Percentiles rank a stretch among this genome's conserved stretches.
Evolutionary conservation across 1,140 invertebrate genomes (phyloP).

Genomic region (Zaprionus kolodkinae): DNA sequence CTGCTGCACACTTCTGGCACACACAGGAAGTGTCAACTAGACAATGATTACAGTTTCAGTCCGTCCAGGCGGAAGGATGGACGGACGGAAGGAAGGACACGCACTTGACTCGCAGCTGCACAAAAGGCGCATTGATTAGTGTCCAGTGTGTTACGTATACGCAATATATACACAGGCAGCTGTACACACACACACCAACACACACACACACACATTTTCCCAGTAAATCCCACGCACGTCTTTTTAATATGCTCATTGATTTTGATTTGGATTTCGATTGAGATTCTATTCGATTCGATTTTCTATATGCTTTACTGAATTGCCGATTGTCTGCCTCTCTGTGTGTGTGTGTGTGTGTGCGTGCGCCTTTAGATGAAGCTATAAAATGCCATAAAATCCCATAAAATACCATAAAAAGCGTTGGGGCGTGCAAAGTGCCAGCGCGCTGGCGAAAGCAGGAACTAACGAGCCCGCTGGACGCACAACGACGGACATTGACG

Average conservation of each 20-base stretch:
- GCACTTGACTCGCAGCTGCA: conserved; percentile 31
- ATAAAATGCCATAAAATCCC: conserved; percentile 44
- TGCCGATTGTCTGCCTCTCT: not conserved
- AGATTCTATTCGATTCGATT: conserved; percentile 16
- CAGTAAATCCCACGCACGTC: conserved; percentile 36
- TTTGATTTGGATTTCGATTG: conserved; percentile 50
- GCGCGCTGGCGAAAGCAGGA: conserved; percentile 13
- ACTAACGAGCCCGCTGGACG: conserved; percentile 37
- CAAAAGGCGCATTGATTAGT: conserved; percentile 54
- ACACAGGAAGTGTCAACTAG: conserved; percentile 49
- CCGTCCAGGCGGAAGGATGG: not conserved
- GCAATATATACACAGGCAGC: conserved; percentile 18
- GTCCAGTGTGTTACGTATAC: conserved; percentile 35
- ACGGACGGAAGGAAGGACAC: conserved; percentile 7
- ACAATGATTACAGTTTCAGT: conserved; percentile 46
- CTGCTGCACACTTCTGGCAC: conserved; percentile 13
- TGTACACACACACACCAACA: conserved; percentile 1
- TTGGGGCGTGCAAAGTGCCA: conserved; percentile 66
- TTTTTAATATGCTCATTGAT: conserved; percentile 72
- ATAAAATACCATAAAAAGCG: conserved; percentile 63
- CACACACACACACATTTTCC: not conserved
- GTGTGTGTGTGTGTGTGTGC: conserved; percentile 17
- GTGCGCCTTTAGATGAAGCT: conserved; percentile 37
- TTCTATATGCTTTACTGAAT: conserved; percentile 5
- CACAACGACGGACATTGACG: not conserved